These are phyloP conservation scores for Bibio marci DNA, from an alignment of 2,888 invertebrate species.

Conservation along the genomic window DNA sequence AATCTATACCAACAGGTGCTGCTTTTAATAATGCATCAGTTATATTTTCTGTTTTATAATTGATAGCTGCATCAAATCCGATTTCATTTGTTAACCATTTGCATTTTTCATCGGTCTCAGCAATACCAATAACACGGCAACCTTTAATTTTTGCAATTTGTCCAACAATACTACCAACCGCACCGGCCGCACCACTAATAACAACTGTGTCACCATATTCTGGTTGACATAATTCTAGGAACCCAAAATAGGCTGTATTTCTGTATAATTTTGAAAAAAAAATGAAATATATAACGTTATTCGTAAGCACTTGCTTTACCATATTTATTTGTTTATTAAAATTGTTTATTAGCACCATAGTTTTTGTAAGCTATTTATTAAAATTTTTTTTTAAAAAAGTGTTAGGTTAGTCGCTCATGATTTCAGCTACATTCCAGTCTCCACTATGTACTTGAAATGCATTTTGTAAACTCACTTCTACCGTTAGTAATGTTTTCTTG, in stretches of 20 bases:
- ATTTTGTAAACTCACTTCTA: no score
- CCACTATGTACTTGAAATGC: no score
- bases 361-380: no score
- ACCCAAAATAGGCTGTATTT: slow-evolving; percentile 47
- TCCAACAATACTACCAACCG: slow-evolving; percentile 55
- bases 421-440: no score
- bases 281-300: no score
- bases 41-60: slow-evolving; percentile 37
- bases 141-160: slow-evolving; percentile 57
- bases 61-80: slow-evolving; percentile 48
- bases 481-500: no score
- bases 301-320: no score
- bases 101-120: slow-evolving; percentile 51
- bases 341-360: no score
- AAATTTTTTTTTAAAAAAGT: no score
- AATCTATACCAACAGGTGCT: slow-evolving; percentile 53
- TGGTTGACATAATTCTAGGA: slow-evolving; percentile 44
- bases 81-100: slow-evolving; percentile 44
- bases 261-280: no score
- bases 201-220: slow-evolving; percentile 50
- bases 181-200: slow-evolving; percentile 53
- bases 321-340: no score
- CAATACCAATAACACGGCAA: slow-evolving; percentile 51
- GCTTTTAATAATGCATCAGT: slow-evolving; percentile 34
- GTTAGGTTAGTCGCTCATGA: no score